Evolutionary conservation across 2,888 invertebrate species (phyloP).

Genomic region (Callinectes sapidus): DNA sequence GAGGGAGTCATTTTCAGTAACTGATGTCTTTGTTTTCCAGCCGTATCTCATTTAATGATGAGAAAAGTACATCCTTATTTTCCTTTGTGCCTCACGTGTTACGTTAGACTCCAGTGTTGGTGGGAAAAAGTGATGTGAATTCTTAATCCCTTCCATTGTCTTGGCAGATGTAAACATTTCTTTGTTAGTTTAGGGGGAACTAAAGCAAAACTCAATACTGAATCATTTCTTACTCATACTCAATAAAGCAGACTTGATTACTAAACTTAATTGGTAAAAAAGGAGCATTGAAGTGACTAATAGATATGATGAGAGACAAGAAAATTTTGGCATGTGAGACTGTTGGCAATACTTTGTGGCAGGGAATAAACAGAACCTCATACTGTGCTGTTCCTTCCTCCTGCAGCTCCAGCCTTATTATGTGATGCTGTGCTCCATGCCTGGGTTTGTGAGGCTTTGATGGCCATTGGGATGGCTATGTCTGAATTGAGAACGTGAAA

Average conservation of each 20-base stretch:
- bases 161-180: not conserved
- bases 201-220: not conserved
- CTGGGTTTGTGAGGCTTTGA: not conserved
- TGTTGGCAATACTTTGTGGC: not conserved
- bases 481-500: not conserved
- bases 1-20: too few relatives aligned
- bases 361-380: not conserved
- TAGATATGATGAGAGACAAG: not conserved
- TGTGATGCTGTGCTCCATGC: not conserved
- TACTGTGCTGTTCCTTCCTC: not conserved
- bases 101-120: not conserved
- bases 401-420: not conserved
- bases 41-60: not conserved
- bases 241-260: not conserved
- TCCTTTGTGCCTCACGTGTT: not conserved
- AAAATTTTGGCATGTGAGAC: not conserved
- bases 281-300: not conserved
- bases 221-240: not conserved
- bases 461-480: not conserved
- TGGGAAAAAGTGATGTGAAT: not conserved
- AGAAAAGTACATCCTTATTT: not conserved
- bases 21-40: too few relatives aligned
- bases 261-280: not conserved
- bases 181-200: not conserved
- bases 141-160: not conserved